A percentile compares a stretch with the other conserved stretches of the same genome.
Evolutionary conservation across 2,113 vertebrate genomes (phyloP).

Genomic region (Etheostoma cragini): DNA sequence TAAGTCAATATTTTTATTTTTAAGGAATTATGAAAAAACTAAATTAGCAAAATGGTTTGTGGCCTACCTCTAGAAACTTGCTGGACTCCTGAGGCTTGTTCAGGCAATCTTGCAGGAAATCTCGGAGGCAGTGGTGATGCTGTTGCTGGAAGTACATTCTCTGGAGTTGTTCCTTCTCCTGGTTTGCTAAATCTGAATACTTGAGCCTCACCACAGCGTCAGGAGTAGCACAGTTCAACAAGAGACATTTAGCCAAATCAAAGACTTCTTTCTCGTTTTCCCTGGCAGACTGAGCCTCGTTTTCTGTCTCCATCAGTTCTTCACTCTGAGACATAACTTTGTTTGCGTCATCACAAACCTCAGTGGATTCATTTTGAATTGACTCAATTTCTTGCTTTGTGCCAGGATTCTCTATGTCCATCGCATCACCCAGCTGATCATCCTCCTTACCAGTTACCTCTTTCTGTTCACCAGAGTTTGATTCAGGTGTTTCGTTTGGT

Average conservation of each 20-base stretch:
- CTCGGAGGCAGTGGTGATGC: conserved; percentile 78
- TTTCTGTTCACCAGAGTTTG: background rate
- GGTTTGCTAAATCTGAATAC: conserved; percentile 69
- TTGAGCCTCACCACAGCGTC: conserved; percentile 82
- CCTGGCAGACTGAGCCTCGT: background rate
- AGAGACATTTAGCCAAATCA: conserved; percentile 75
- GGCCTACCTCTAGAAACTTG: conserved; percentile 80
- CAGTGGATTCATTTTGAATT: conserved; percentile 20
- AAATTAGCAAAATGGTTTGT: background rate
- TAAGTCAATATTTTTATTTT: background rate
- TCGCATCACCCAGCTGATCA: conserved; percentile 18
- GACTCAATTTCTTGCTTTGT: conserved; percentile 20
- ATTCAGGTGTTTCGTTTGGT: conserved; percentile 10
- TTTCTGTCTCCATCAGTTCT: conserved; percentile 41
- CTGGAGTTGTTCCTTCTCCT: conserved; percentile 75
- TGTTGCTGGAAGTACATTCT: conserved; percentile 79
- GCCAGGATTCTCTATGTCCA: conserved; percentile 19
- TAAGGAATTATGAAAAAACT: background rate
- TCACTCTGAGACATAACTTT: conserved; percentile 7
- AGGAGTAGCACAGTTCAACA: conserved; percentile 84
- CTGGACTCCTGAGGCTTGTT: conserved; percentile 34
- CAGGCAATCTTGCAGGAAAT: conserved; percentile 73
- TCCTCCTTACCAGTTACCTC: conserved; percentile 12
- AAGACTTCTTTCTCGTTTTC: conserved; percentile 72
- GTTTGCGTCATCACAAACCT: conserved; percentile 6